Conservation (phyloP, 2,113 vertebrate species). For the Circaetus cinerascens region DNA sequence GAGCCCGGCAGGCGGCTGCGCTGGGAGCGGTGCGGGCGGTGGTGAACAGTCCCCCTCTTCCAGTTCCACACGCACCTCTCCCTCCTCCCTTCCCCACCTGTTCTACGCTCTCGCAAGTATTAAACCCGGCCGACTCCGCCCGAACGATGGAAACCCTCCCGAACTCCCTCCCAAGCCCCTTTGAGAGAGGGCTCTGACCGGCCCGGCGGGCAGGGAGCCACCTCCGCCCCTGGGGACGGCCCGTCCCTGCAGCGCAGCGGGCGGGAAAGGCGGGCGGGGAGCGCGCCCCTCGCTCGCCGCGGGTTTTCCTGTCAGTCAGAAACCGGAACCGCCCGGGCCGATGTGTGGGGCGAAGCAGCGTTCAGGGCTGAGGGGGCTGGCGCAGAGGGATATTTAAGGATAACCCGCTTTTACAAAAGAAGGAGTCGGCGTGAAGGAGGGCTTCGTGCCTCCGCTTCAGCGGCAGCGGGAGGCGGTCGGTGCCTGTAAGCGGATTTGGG, state of each 20-base stretch:
- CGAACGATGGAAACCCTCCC: not conserved
- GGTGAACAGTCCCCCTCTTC: too few species aligned
- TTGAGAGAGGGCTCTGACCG: not conserved
- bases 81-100: not conserved
- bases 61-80: too few species aligned
- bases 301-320: fast-evolving
- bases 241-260: not conserved
- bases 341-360: not conserved
- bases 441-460: too few species aligned
- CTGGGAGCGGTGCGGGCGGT: too few species aligned
- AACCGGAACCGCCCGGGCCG: not conserved
- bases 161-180: not conserved
- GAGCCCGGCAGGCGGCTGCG: too few species aligned
- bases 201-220: not conserved
- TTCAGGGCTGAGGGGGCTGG: not conserved
- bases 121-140: too few species aligned
- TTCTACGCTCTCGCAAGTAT: not conserved
- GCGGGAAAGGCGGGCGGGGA: not conserved
- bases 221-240: not conserved
- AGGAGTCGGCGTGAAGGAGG: not conserved
- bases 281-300: not conserved
- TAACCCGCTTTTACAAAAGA: not conserved
- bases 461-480: not conserved
- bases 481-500: not conserved
- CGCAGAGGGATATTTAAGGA: not conserved